Percentiles rank a stretch among this genome's conserved stretches.
phyloP scores from a whole-genome alignment of 1,140 invertebrate species.

The Drosophila setifemur region DNA sequence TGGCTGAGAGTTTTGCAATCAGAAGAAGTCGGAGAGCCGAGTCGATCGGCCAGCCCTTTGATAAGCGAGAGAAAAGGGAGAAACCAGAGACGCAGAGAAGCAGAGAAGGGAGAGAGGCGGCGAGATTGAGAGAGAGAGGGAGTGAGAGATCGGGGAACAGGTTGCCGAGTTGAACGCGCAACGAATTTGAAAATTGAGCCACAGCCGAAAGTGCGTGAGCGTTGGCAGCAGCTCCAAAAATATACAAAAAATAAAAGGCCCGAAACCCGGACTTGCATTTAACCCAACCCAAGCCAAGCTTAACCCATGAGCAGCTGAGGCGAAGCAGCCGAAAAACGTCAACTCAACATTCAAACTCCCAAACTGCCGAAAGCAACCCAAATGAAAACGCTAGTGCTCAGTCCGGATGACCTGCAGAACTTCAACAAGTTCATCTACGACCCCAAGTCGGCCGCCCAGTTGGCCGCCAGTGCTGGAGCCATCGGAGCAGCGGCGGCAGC shows the following conservation, averaged over 20 bases:
- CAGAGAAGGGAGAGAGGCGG: slow-evolving; percentile 10
- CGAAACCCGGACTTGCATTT: slow-evolving; percentile 39
- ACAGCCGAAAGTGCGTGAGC: slow-evolving; percentile 43
- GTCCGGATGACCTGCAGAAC: slow-evolving; percentile 76
- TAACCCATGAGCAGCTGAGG: slow-evolving; percentile 8
- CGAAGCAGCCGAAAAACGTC: not conserved
- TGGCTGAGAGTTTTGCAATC: slow-evolving; percentile 69
- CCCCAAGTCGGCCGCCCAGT: slow-evolving; percentile 69
- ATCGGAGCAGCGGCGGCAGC: slow-evolving; percentile 56
- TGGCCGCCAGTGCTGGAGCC: slow-evolving; percentile 68
- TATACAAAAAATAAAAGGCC: not conserved
- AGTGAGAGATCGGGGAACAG: slow-evolving; percentile 14
- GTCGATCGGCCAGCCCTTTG: slow-evolving; percentile 70
- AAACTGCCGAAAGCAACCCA: slow-evolving; percentile 30
- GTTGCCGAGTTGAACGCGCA: slow-evolving; percentile 54
- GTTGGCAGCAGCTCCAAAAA: slow-evolving; percentile 20
- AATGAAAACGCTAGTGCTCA: slow-evolving; percentile 78
- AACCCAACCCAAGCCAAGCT: slow-evolving; percentile 16
- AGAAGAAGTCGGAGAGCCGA: slow-evolving; percentile 29
- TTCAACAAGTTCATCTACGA: slow-evolving; percentile 80
- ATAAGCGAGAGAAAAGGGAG: slow-evolving; percentile 55
- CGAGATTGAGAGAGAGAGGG: no score
- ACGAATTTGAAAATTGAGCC: slow-evolving; percentile 61
- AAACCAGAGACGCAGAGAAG: slow-evolving; percentile 1
- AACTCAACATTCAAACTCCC: slow-evolving; percentile 13